phyloP scores from a whole-genome alignment of 2,113 vertebrate species.

The Isichthys henryi region DNA sequence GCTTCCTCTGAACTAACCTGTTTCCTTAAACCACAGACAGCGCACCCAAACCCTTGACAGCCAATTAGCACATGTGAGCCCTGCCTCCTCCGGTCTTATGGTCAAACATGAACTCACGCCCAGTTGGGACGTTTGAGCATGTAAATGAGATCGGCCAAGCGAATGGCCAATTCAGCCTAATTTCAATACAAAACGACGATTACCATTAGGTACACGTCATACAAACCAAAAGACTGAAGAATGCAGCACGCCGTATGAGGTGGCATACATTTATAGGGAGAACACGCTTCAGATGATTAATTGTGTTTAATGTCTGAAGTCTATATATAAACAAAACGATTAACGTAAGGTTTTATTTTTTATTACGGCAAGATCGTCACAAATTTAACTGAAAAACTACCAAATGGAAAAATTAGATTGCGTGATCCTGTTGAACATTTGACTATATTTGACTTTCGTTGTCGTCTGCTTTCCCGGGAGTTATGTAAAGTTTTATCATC shows the following conservation, averaged over 20 bases:
- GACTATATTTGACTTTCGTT: neutral
- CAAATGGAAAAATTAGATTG: neutral
- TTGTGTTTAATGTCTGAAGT: neutral
- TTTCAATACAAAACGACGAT: constrained; percentile 11
- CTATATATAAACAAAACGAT: neutral
- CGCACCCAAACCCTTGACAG: constrained; percentile 40
- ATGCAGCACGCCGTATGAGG: neutral
- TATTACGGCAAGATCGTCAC: neutral
- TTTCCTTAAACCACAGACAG: constrained; percentile 26
- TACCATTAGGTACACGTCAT: neutral
- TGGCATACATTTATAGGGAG: neutral
- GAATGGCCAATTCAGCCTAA: neutral
- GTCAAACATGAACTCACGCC: constrained; percentile 25
- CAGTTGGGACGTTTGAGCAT: constrained; percentile 9
- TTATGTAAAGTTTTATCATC: neutral
- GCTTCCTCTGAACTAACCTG: neutral
- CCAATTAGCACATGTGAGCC: constrained; percentile 49
- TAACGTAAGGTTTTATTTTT: neutral
- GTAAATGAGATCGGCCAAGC: constrained; percentile 15
- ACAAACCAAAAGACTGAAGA: neutral
- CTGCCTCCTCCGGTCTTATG: constrained; percentile 22
- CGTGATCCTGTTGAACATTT: neutral
- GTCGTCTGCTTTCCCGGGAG: neutral
- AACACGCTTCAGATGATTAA: neutral
- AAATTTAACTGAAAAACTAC: neutral